Conservation (phyloP, 1,140 invertebrate species). For the Euwallacea similis region DNA sequence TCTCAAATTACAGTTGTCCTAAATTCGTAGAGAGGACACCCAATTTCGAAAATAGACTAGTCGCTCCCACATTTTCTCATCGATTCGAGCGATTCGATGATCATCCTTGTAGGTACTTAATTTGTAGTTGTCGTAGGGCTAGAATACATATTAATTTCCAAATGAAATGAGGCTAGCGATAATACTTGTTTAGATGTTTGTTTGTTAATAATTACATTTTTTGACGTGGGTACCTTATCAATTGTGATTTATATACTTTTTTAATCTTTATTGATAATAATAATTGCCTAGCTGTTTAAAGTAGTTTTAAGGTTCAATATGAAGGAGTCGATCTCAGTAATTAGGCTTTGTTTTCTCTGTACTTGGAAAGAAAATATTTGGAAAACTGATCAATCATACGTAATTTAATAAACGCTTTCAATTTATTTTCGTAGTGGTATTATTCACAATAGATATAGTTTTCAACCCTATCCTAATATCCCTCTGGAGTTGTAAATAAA, state of each 20-base stretch:
- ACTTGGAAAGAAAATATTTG: not conserved
- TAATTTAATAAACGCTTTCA: conserved; percentile 44
- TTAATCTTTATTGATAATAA: no score
- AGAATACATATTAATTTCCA: no score
- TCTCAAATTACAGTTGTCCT: not conserved
- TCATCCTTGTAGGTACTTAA: no score
- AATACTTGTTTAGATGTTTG: no score
- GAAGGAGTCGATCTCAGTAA: not conserved
- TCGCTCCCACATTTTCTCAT: no score
- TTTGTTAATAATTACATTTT: no score
- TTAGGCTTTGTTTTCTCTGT: not conserved
- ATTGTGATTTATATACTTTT: no score
- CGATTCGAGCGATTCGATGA: no score
- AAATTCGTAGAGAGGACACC: not conserved
- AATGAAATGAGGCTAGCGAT: no score
- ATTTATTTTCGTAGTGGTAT: conserved; percentile 44
- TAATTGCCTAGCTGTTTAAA: not conserved
- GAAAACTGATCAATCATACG: not conserved
- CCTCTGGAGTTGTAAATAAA: not conserved
- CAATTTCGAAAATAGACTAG: not conserved
- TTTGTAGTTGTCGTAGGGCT: no score
- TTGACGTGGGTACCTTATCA: no score
- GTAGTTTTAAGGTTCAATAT: not conserved
- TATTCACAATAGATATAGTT: conserved; percentile 44
- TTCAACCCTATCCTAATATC: conserved; percentile 32